Conservation (phyloP, 2,797 vertebrate genomes). For the Premnoplex brunnescens region DNA sequence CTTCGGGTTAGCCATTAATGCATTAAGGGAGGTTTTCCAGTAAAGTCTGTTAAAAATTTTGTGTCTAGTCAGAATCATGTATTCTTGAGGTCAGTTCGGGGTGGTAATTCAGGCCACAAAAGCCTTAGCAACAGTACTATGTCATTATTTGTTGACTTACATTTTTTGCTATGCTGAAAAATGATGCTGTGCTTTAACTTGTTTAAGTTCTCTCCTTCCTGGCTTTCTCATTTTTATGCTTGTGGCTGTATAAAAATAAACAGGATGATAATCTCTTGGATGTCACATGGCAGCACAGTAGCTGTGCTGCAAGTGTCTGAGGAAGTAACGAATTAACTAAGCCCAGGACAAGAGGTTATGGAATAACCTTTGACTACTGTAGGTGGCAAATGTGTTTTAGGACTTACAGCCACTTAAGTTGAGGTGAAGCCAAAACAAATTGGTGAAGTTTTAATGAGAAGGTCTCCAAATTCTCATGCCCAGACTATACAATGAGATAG, state of each 20-base stretch:
- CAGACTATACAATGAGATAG: constrained; percentile 48
- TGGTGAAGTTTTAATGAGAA: not conserved
- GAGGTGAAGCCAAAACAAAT: not conserved
- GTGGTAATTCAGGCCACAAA: not conserved
- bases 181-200: not conserved
- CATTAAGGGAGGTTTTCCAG: not conserved
- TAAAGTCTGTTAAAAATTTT: not conserved
- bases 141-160: not conserved
- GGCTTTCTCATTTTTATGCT: not conserved
- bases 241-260: not conserved
- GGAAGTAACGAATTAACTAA: not conserved
- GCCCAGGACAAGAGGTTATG: not conserved
- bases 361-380: not conserved
- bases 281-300: not conserved
- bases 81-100: not conserved
- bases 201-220: not conserved
- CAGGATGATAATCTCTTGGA: not conserved
- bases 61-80: not conserved
- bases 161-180: not conserved
- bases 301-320: not conserved
- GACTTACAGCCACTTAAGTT: not conserved
- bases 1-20: not conserved
- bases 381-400: not conserved
- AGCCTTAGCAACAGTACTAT: not conserved
- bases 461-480: not conserved